Base-by-base conservation (phyloP, 2,888 invertebrate species). In the Nomada flava region DNA sequence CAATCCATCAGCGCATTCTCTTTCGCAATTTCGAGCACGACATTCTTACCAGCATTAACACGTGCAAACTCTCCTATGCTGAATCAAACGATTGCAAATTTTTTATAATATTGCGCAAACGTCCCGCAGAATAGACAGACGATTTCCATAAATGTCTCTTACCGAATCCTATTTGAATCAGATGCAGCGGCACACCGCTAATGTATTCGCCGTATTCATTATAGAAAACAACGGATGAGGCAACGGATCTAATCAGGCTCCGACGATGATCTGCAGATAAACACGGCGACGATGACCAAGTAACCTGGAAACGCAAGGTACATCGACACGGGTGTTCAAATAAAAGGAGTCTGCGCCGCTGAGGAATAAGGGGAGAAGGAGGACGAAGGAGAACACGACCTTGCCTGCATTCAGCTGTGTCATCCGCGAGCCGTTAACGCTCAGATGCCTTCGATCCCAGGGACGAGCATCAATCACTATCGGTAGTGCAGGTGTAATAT, bases 341-440 rank as follows among this genome's bases (percentile, higher is more conserved):
- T 90, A 89, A 90, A 91, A 91, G 89, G 90, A 90, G 90, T 86
- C 65, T 88, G 86, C 91, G 92, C 91, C 91, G 91, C 92, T 92
- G 47, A 15, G 91, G 79, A 93, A 90, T 86, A 90, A 88, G 89
- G 90, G 88, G 88, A 83, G 83, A 71, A 80, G 55, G 83, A 76
- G 84, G 86, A 82, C 55, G 87, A 89, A 86, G 88, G 88, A 87
- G 89, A 26, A 90, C 86, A 86, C 91, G 91, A 90, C 91, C 91
- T 92, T 92, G 92, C 87, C 84, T 52, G 86, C 90, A 91, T 92
- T 92, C 89, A 89, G 93, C 93, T 92, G 92, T 91, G 93, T 93
- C 93, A 93, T 93, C 92, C 91, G 91, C 89, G 91, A 87, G 88
- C 93, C 93, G 93, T 93, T 93, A 93, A 92, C 89, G 90, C 88